Evolutionary conservation across 2,797 vertebrate species (phyloP), one percentile per base, ranked within the genome.

Genomic region (Galagoides demidoff): DNA sequence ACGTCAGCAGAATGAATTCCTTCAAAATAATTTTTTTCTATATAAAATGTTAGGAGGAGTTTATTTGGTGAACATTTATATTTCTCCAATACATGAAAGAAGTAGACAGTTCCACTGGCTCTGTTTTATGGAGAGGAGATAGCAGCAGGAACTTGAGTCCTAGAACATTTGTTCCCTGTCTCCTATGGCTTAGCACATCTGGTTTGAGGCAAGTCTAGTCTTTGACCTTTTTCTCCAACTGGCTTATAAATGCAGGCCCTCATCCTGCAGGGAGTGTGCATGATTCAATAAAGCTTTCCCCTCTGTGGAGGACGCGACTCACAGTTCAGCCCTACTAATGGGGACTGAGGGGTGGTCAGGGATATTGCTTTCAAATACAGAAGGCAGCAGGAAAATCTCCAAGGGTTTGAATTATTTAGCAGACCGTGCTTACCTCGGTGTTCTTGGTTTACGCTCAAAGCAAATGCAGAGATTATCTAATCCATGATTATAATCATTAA

Each of bases 361-460:
- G 66, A 63, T 71, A 85, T 78, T 77, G 31, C 16, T 91, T 94
- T 90, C 70, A 84, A 95, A 76, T 10, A 70, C 6, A 94, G 27
- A 66, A 88, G 7, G 23, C 43, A 88, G 12, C 27, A 89, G 43
- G 74, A 83, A 89, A 92, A 82, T 2, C n/a, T 87, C 82, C n/a
- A 78, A 85, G 49, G 71, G 25, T 79, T 79, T 86, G 68, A 95
- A 83, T 85, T 83, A 83, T 68, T 85, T 88, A 89, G 37, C n/a
- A 86, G 57, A 78, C 74, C n/a, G 57, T 70, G 31, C 59, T 85
- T 94, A 92, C 70, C 23, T 89, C 73, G 19, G 37, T 89, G 4
- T 82, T 90, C n/a, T 92, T 86, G 71, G 52, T 37, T 92, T 90
- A 59, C 76, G 27, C 43, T 94, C 81, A 92, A 93, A 37, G 79